A percentile compares a stretch with the other conserved stretches of the same genome.
phyloP scores from a whole-genome alignment of 2,113 vertebrate genomes.

The Syngnathoides biaculeatus region DNA sequence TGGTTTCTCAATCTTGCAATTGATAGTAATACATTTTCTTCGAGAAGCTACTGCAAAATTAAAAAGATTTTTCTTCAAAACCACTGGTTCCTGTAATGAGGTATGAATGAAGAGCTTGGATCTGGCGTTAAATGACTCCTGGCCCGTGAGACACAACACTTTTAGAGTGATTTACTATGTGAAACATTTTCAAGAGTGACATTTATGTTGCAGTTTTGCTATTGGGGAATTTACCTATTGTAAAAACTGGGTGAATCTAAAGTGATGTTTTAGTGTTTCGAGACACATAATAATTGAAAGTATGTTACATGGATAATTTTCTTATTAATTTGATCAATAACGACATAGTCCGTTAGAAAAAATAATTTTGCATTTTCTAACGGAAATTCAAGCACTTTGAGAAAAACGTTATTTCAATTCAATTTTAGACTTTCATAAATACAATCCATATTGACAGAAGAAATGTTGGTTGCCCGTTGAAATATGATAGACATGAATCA shows the following conservation, averaged over 20 bases:
- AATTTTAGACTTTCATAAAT: too few relatives aligned
- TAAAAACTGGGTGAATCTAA: background rate
- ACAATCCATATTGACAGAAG: too few relatives aligned
- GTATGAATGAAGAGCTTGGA: conserved; percentile 47
- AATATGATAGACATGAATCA: too few relatives aligned
- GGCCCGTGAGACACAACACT: conserved; percentile 31
- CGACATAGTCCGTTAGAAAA: too few relatives aligned
- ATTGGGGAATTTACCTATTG: background rate
- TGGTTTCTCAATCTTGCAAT: conserved; percentile 19
- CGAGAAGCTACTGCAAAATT: conserved; percentile 41
- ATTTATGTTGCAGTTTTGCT: background rate
- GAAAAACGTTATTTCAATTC: too few relatives aligned
- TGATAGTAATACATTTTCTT: conserved; percentile 26
- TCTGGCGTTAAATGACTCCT: conserved; percentile 57
- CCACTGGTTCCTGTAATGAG: conserved; percentile 55
- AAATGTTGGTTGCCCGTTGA: too few relatives aligned
- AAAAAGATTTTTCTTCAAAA: conserved; percentile 39
- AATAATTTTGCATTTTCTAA: too few relatives aligned
- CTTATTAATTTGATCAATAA: too few relatives aligned
- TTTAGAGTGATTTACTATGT: background rate
- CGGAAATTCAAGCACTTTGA: too few relatives aligned
- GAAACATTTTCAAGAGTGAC: background rate
- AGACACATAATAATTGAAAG: background rate
- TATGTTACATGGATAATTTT: background rate
- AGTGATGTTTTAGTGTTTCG: background rate